phyloP scores from a whole-genome alignment of 2,797 vertebrate species.

The Trachops cirrhosus region DNA sequence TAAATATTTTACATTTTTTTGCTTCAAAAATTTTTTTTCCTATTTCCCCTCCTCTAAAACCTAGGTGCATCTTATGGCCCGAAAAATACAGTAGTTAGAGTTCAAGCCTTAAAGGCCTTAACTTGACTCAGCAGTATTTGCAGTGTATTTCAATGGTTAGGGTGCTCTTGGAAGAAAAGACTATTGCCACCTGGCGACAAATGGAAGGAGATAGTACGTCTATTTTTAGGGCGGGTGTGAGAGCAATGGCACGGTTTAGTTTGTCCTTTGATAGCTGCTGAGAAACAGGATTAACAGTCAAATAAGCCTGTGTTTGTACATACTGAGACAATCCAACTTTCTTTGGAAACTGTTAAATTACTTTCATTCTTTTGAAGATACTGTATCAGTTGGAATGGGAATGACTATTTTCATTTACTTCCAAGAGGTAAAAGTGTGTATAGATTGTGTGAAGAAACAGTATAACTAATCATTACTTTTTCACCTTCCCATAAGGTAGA shows the following conservation, averaged over 20 bases:
- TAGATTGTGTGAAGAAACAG: background rate
- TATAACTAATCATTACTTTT: background rate
- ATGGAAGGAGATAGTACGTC: background rate
- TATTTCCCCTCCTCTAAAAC: too few species aligned
- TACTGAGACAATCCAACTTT: background rate
- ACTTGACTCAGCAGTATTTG: background rate
- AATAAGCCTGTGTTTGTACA: background rate
- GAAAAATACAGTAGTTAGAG: background rate
- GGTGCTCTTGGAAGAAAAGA: background rate
- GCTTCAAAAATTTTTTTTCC: too few species aligned
- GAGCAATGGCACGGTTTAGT: background rate
- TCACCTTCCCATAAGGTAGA: background rate
- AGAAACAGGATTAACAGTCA: background rate
- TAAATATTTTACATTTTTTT: too few species aligned
- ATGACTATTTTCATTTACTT: background rate
- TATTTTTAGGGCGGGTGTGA: constrained; percentile 6
- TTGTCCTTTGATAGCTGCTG: constrained; percentile 8
- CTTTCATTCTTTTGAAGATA: background rate
- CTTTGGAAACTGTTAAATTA: background rate
- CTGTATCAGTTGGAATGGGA: background rate
- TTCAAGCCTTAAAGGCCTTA: background rate
- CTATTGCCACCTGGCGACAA: background rate
- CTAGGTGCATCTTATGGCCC: too few species aligned
- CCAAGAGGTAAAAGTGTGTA: background rate
- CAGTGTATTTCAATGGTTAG: background rate